Evolutionary conservation across 2,113 vertebrate genomes (phyloP).

Genomic region (Mesitornis unicolor): DNA sequence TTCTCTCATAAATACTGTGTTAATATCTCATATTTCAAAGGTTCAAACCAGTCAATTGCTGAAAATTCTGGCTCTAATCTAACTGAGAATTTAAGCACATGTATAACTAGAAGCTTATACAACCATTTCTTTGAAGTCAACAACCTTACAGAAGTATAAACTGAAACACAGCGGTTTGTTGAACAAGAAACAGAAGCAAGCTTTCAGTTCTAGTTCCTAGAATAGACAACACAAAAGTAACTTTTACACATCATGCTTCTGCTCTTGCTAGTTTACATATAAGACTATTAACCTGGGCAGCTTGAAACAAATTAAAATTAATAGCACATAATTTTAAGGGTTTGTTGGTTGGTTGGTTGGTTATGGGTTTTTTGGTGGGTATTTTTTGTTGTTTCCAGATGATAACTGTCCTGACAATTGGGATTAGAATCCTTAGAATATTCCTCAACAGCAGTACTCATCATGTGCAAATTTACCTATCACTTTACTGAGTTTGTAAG

Average conservation of each 20-base stretch:
- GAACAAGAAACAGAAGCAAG: neutral
- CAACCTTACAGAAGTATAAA: neutral
- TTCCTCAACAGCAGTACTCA: neutral
- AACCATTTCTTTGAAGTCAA: neutral
- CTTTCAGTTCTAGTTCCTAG: neutral
- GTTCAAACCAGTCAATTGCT: neutral
- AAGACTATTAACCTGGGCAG: rapidly evolving
- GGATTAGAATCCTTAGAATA: neutral
- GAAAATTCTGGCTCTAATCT: neutral
- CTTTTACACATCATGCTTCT: neutral
- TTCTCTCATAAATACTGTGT: neutral
- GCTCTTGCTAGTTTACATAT: neutral
- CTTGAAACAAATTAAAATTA: neutral
- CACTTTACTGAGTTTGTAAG: neutral
- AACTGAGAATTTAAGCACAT: neutral
- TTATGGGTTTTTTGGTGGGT: rapidly evolving
- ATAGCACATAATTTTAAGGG: rapidly evolving
- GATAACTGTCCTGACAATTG: neutral
- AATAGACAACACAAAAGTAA: neutral
- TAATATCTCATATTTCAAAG: neutral
- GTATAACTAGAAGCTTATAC: neutral
- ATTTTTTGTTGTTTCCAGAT: rapidly evolving
- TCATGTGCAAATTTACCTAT: neutral
- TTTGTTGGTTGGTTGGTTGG: neutral
- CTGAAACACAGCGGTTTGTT: neutral